A percentile compares a stretch with the other conserved stretches of the same genome.
Conservation (phyloP, 2,113 vertebrate species). For the Lota lota region DNA sequence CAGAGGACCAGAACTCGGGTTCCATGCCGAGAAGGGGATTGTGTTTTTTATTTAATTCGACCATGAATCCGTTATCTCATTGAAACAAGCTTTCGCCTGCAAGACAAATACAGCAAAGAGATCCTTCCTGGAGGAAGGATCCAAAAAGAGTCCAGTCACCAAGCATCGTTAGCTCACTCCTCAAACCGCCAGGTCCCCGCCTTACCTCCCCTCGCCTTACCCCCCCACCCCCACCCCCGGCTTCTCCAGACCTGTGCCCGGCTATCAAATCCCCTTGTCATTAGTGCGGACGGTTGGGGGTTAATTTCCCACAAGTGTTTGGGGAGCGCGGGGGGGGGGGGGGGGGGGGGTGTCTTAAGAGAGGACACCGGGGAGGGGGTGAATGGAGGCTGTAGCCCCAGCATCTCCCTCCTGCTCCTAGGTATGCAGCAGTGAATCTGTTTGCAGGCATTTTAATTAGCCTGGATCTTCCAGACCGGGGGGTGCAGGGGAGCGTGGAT, state of each 20-base stretch:
- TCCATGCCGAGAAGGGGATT: conserved; percentile 28
- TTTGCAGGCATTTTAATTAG: conserved; percentile 64
- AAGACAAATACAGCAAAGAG: no score
- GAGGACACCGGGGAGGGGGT: conserved; percentile 18
- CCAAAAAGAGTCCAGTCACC: conserved; percentile 13
- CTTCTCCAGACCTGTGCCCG: conserved; percentile 34
- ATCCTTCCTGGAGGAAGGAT: no score
- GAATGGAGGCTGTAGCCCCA: conserved; percentile 27
- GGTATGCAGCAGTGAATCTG: conserved; percentile 11
- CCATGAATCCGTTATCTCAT: no score
- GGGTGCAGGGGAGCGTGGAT: conserved; percentile 19
- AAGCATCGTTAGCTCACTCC: conserved; percentile 25
- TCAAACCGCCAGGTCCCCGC: conserved; percentile 22
- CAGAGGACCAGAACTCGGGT: conserved; percentile 18
- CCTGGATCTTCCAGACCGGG: conserved; percentile 42
- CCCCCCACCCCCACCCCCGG: conserved; percentile 12
- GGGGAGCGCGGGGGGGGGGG: conserved; percentile 25
- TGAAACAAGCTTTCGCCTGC: no score
- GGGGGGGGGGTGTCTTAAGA: conserved; percentile 8
- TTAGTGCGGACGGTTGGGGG: conserved; percentile 41
- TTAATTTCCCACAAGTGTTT: conserved; percentile 24
- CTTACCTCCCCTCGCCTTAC: conserved; percentile 1
- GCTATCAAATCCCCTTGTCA: conserved; percentile 51
- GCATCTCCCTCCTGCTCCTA: background rate
- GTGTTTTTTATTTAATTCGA: no score